A percentile compares a stretch with the other conserved stretches of the same genome.
phyloP scores from a whole-genome alignment of 2,797 vertebrate genomes.

The Sebastes taczanowskii region DNA sequence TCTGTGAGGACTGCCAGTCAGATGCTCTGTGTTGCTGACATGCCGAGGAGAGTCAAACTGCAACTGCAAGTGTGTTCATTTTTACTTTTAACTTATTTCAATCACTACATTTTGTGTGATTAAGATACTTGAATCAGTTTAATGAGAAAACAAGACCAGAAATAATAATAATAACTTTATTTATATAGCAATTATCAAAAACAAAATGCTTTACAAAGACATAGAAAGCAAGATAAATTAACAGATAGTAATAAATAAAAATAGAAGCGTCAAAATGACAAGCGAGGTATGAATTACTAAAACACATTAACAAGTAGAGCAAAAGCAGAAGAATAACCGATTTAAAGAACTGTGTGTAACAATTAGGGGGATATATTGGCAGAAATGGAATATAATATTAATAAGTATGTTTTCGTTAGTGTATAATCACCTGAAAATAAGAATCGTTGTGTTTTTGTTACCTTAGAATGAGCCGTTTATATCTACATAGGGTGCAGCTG shows the following conservation, averaged over 20 bases:
- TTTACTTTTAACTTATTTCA: neutral
- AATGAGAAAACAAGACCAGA: neutral
- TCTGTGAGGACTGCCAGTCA: neutral
- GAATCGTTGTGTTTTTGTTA: too few species aligned
- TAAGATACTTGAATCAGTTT: neutral
- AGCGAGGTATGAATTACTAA: too few species aligned
- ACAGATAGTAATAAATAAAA: neutral
- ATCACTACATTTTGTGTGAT: neutral
- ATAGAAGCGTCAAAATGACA: too few species aligned
- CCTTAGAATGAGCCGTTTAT: too few species aligned
- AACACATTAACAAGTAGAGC: too few species aligned
- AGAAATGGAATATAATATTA: too few species aligned
- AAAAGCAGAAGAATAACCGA: too few species aligned
- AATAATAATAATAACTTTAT: neutral
- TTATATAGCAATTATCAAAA: neutral
- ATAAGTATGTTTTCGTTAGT: too few species aligned
- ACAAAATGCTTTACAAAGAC: neutral
- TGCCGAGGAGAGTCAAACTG: neutral
- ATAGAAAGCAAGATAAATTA: neutral
- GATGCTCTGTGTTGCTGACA: neutral
- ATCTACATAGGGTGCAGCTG: too few species aligned
- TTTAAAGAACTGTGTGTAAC: accelerated
- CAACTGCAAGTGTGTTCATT: neutral
- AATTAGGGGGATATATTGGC: too few species aligned
- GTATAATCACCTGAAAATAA: too few species aligned